Conservation (phyloP, 23 tunicate species). For the Botrylloides violaceus region DNA sequence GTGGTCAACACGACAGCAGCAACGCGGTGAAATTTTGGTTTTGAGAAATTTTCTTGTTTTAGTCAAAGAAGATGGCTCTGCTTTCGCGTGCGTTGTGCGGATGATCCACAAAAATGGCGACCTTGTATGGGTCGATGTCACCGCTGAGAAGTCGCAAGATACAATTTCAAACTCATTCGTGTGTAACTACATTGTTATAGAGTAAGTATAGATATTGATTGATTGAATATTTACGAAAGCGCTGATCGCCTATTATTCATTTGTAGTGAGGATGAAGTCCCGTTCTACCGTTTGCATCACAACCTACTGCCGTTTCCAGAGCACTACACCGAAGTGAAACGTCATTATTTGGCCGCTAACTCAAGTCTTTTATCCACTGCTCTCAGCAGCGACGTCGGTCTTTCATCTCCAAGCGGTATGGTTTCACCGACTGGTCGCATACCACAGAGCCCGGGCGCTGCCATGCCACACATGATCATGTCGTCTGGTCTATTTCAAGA, state of each 20-base stretch:
- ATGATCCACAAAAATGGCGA: slow-evolving; percentile 85
- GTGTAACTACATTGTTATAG: slow-evolving; percentile 89
- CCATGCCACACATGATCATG: slow-evolving; percentile 18
- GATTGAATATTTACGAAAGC: neutral
- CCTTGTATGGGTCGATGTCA: slow-evolving; percentile 69
- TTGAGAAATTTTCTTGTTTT: too few species aligned
- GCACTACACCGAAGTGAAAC: slow-evolving; percentile 74
- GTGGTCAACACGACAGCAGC: too few species aligned
- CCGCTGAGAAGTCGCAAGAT: slow-evolving; percentile 93
- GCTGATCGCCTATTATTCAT: neutral
- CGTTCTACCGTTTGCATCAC: slow-evolving; percentile 90
- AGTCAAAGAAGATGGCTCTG: slow-evolving; percentile 95
- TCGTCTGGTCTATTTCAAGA: slow-evolving; percentile 25
- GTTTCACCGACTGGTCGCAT: slow-evolving; percentile 66
- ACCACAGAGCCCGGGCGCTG: slow-evolving; percentile 40
- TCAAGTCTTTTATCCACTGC: slow-evolving; percentile 84
- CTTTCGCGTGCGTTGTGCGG: slow-evolving; percentile 81
- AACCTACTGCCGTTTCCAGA: slow-evolving; percentile 94
- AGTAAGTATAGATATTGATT: slow-evolving; percentile 28
- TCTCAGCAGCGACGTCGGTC: slow-evolving; percentile 56
- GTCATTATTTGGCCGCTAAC: slow-evolving; percentile 79
- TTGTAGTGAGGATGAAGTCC: slow-evolving; percentile 86
- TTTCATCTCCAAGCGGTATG: slow-evolving; percentile 56
- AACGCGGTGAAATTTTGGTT: too few species aligned
- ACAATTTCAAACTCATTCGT: slow-evolving; percentile 73